A percentile compares a stretch with the other conserved stretches of the same genome.
Conservation (phyloP, 2,888 invertebrate genomes). For the Pseudolycoriella hygida region DNA sequence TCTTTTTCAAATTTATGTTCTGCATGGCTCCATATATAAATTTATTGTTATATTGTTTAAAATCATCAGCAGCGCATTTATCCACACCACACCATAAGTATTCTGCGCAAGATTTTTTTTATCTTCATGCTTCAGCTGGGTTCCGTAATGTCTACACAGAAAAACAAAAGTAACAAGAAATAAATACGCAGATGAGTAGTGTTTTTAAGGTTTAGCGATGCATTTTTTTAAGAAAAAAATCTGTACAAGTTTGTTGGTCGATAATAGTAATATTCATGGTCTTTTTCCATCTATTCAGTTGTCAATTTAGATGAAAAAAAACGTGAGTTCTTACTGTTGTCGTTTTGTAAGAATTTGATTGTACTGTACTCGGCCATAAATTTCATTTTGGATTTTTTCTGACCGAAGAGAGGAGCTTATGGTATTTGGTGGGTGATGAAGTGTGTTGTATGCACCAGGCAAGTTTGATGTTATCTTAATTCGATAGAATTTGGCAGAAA, state of each 20-base stretch:
- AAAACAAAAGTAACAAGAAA: background rate
- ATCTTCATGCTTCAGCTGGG: background rate
- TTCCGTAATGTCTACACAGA: conserved; percentile 1
- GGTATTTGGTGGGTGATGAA: background rate
- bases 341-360: background rate
- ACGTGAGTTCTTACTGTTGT: background rate
- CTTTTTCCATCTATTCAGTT: background rate
- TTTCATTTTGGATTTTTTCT: background rate
- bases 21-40: background rate
- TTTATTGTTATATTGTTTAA: conserved; percentile 1
- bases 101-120: background rate
- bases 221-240: background rate
- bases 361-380: background rate
- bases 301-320: background rate
- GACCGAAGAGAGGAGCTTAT: background rate
- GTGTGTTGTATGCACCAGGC: background rate
- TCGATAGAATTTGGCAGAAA: background rate
- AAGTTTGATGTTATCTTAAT: conserved; percentile 1
- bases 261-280: background rate
- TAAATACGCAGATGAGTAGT: background rate
- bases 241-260: background rate
- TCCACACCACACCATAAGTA: background rate
- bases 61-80: background rate
- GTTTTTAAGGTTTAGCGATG: background rate
- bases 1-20: conserved; percentile 1